Evolutionary conservation across 2,797 vertebrate species (phyloP).

Genomic region (Sitta carolinensis): DNA sequence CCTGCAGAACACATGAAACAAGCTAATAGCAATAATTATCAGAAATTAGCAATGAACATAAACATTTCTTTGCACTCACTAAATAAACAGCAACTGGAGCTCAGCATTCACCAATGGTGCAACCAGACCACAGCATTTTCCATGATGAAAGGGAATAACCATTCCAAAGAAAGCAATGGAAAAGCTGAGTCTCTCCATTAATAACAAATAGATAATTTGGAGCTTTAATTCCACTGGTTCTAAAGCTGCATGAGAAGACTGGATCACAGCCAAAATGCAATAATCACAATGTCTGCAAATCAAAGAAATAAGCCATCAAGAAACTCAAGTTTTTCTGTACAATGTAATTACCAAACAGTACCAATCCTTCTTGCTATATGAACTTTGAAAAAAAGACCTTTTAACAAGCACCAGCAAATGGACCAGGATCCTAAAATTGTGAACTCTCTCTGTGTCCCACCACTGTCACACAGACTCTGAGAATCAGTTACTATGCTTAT

Average conservation of each 20-base stretch:
- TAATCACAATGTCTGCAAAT: constrained; percentile 51
- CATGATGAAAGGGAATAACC: neutral
- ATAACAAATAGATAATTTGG: neutral
- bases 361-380: neutral
- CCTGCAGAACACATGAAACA: constrained; percentile 11
- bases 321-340: neutral
- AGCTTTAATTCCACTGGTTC: constrained; percentile 26
- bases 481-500: neutral
- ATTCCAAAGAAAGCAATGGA: neutral
- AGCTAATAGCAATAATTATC: constrained; percentile 56
- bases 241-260: constrained; percentile 21
- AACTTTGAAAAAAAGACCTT: neutral
- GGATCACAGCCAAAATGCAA: constrained; percentile 49
- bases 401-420: neutral
- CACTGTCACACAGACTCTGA: neutral
- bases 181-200: neutral
- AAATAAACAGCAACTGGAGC: neutral
- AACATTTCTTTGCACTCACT: constrained; percentile 1
- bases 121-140: neutral
- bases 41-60: constrained; percentile 20
- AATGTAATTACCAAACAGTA: neutral
- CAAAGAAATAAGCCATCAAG: constrained; percentile 41
- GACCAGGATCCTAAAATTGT: neutral
- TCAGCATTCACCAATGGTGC: neutral
- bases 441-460: neutral